Base-by-base conservation (phyloP, 1,140 invertebrate species). In the Heliconius hewitsoni region DNA sequence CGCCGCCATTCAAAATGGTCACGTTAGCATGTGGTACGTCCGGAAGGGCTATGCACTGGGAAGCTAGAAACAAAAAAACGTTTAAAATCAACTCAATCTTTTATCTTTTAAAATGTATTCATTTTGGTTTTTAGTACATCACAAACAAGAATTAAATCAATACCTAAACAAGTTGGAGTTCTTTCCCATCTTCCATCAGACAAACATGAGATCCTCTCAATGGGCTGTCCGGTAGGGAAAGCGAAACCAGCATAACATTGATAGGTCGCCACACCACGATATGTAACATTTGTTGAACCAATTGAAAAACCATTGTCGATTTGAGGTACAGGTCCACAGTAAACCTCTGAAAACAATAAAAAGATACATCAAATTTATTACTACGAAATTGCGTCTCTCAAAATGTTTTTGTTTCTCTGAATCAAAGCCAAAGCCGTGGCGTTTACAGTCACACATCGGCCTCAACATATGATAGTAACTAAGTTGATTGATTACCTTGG, bases 241-340 rank as follows among this genome's bases (percentile, higher is more conserved):
- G 97, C 98, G 91, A 99, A 99, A 50, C 98, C 98, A 57, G 98
- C 98, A 88, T 99, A 99, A 92, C 98, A 99, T 87, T 99, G 98
- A 91, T 99, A 99, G 82, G 98, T 98, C 34, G 98, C 98, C 83
- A 98, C 95, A 18, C 98, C 98, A 81, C 96, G 96, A 86, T 98
- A 99, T 1, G 98, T 99, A 4, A 99, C 98, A 91, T 99, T 99
- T 0, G 98, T 97, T 1, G 98, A 98, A 72, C 97, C 98, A 89
- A 99, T 98, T 1, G 98, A 99, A 90, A 99, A 99, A 71, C 98
- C 98, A 91, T 99, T 99, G 86, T 99, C 98, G 78, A 99, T 99
- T 95, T 99, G 98, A 77, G 98, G 98, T 37, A 99, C 98, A 50
- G 98, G 98, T 75, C 98, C 98, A 93, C 98, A 99, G 90, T 99